These are phyloP conservation scores for Eufriesea mexicana DNA, from an alignment of 1,140 invertebrate species.

Conservation along the genomic window DNA sequence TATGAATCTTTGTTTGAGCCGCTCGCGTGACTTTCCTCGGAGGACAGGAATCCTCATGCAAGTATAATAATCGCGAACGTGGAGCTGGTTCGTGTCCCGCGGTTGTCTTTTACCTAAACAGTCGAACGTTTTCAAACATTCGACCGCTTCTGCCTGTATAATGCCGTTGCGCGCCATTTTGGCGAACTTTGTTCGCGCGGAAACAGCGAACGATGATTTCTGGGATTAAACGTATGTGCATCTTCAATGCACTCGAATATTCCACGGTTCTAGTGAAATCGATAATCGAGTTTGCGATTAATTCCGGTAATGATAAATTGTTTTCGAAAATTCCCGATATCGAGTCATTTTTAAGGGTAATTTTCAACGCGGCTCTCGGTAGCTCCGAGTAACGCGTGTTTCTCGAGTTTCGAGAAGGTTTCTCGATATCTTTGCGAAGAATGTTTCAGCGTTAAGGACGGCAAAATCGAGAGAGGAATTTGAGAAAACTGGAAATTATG, in stretches of 20 bases:
- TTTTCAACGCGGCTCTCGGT: too few species aligned
- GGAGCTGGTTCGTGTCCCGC: background rate
- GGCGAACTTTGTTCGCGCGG: background rate
- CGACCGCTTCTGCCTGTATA: background rate
- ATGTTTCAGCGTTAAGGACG: background rate
- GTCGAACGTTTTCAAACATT: background rate
- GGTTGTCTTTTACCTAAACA: background rate
- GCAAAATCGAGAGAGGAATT: background rate
- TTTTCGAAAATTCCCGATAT: too few species aligned
- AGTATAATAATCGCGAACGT: conserved; percentile 19
- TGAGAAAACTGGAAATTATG: conserved; percentile 23
- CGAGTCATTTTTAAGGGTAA: too few species aligned
- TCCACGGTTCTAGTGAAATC: background rate
- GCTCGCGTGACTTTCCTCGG: conserved; percentile 17
- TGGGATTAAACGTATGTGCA: background rate
- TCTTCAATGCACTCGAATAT: background rate
- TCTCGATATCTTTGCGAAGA: background rate
- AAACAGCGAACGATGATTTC: background rate
- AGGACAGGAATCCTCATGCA: background rate
- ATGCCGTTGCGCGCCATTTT: background rate
- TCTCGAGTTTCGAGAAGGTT: background rate
- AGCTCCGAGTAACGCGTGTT: background rate
- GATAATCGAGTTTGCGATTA: too few species aligned
- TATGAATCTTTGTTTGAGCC: conserved; percentile 40
- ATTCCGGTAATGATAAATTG: too few species aligned